Evolutionary conservation across 2,113 vertebrate genomes (phyloP), one percentile per base, ranked within the genome.

Genomic region (Erythrolamprus reginae): DNA sequence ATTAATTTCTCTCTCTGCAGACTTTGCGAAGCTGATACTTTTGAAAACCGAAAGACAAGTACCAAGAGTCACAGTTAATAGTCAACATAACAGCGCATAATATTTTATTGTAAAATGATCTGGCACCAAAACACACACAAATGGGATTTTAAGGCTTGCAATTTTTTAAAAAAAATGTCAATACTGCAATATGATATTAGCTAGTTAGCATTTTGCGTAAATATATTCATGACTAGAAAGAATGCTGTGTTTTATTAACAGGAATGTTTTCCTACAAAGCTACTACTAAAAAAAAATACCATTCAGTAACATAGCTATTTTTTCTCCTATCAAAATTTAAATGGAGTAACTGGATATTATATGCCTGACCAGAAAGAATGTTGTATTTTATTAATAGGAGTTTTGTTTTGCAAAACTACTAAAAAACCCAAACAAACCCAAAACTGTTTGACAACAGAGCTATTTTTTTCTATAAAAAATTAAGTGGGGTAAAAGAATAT

Each of bases 31-130:
- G 19, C 56, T 55, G 51, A 82, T 2, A 45, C 82, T 93, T 93
- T 91, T 92, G 55, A 91, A n/a, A 94, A 87, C 86, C 23, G 77
- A 90, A 82, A 77, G 47, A 89, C 82, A 92, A 87, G 88, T 70
- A 87, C 51, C 87, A 87, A 89, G 86, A n/a, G 65, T 28, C 92
- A 89, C 91, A 56, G 77, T 70, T 92, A 88, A 70, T n/a, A 86
- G 10, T 65, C 47, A 93, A 38, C 38, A 91, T 10, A 85, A 89
- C 70, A 89, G 93, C 92, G 70, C 45, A 87, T 56, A 82, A 82
- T 82, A 92, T 84, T 38, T 51, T 87, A 52, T 93, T 48, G 77
- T 86, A 58, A 19, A 85, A 89, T 90, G 53, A 89, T 61, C 53
- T 89, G 19, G 47, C 26, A 83, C 19, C 83, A 89, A 56, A 23